These are phyloP conservation scores for Parnassius smintheus DNA, from an alignment of 2,888 invertebrate species.

Conservation along the genomic window DNA sequence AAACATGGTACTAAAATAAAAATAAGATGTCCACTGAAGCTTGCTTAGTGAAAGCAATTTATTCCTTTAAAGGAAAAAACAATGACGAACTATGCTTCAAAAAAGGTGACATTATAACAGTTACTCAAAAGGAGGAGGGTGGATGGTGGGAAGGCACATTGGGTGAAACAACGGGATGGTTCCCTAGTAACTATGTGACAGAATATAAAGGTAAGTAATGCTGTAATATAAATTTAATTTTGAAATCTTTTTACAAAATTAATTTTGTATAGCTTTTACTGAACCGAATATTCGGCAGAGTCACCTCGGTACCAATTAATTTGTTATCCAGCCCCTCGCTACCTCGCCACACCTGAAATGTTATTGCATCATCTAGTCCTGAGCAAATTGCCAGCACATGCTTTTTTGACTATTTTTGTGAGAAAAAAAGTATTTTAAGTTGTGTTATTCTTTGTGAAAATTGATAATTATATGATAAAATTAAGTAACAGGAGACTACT, in stretches of 20 bases:
- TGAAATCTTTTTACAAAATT: not conserved
- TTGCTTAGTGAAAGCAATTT: slow-evolving; percentile 92
- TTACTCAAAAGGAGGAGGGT: slow-evolving; percentile 97
- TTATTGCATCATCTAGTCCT: too few species aligned
- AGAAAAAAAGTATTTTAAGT: too few species aligned
- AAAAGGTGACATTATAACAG: slow-evolving; percentile 97
- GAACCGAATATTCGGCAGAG: too few species aligned
- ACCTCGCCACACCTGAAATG: too few species aligned
- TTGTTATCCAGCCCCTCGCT: too few species aligned
- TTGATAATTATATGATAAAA: too few species aligned
- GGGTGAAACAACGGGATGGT: slow-evolving; percentile 98
- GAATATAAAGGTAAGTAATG: slow-evolving; percentile 85
- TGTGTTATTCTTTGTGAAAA: too few species aligned
- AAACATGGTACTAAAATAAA: slow-evolving; percentile 58
- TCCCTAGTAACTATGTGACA: slow-evolving; percentile 98
- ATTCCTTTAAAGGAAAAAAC: slow-evolving; percentile 96
- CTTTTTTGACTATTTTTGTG: too few species aligned
- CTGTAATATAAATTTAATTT: not conserved
- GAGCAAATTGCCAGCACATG: too few species aligned
- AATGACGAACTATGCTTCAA: slow-evolving; percentile 98
- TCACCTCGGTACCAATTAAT: too few species aligned
- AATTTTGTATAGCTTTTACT: too few species aligned
- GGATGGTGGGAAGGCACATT: slow-evolving; percentile 99
- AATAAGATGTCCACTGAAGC: slow-evolving; percentile 81
- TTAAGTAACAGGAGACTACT: too few species aligned